These are phyloP conservation scores for Bombus polaris DNA, from an alignment of 1,140 invertebrate species.

Conservation along the genomic window DNA sequence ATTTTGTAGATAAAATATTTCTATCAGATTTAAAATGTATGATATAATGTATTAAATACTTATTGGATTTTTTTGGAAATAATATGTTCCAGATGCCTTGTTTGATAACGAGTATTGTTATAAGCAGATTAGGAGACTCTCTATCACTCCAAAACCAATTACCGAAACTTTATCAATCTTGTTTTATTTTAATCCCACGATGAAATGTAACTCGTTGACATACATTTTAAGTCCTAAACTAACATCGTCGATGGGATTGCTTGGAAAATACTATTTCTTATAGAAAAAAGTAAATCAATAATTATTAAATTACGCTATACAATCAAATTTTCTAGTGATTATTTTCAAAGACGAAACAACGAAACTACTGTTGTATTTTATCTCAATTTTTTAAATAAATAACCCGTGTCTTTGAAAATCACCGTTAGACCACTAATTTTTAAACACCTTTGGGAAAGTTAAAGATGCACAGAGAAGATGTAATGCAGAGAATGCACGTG, in stretches of 20 bases:
- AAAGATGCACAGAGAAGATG: no score
- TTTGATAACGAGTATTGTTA: no score
- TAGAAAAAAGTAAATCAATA: no score
- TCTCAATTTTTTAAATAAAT: background rate
- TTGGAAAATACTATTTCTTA: no score
- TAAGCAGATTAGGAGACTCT: no score
- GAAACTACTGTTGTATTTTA: background rate
- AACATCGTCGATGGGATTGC: no score
- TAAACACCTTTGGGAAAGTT: background rate
- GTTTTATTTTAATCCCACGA: background rate
- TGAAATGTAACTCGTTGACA: background rate
- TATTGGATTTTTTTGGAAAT: background rate
- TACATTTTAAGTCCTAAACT: no score
- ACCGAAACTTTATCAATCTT: background rate
- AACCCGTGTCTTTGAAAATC: background rate
- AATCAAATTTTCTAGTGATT: no score
- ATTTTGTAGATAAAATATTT: background rate
- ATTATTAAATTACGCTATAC: no score
- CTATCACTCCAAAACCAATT: background rate
- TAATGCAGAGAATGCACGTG: no score
- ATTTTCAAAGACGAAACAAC: no score
- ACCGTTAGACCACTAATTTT: background rate
- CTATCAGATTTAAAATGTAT: background rate
- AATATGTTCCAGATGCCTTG: background rate
- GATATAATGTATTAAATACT: background rate